Evolutionary conservation across 2,888 invertebrate species (phyloP).

Genomic region (Muschampia plurimacula): DNA sequence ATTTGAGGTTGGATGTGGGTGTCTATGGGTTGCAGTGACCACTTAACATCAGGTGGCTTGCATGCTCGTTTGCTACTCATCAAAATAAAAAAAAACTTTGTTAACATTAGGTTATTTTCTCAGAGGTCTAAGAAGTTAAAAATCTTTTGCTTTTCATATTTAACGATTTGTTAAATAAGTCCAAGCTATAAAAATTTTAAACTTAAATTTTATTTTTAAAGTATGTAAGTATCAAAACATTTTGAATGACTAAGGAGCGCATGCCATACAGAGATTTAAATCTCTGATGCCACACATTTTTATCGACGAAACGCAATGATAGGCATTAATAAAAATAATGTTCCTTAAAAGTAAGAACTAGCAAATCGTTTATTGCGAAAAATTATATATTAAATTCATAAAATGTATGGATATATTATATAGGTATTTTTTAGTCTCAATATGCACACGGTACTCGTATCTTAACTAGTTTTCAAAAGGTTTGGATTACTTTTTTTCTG

Average conservation of each 20-base stretch:
- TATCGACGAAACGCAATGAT: background rate
- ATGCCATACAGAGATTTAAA: background rate
- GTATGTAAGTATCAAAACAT: constrained; percentile 58
- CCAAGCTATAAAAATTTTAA: constrained; percentile 60
- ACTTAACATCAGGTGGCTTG: too few species aligned
- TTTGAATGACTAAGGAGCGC: constrained; percentile 24
- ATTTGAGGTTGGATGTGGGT: too few species aligned
- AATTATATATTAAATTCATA: too few species aligned
- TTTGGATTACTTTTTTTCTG: background rate
- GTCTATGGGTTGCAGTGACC: too few species aligned
- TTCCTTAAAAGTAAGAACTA: too few species aligned
- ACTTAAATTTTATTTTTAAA: constrained; percentile 58
- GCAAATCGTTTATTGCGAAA: too few species aligned
- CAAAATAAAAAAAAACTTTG: too few species aligned
- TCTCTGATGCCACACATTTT: background rate
- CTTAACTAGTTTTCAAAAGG: background rate
- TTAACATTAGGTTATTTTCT: too few species aligned
- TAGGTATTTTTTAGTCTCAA: background rate
- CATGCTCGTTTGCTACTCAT: too few species aligned
- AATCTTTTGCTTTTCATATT: constrained; percentile 55
- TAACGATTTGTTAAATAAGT: constrained; percentile 66
- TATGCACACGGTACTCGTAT: background rate
- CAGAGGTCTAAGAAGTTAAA: background rate
- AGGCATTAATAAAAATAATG: too few species aligned
- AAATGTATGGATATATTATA: too few species aligned